Evolutionary conservation across 37 sponge, comb jelly and placozoan genomes (phyloP), one percentile per base, ranked within the genome.

Genomic region (Theonella swinhoei): DNA sequence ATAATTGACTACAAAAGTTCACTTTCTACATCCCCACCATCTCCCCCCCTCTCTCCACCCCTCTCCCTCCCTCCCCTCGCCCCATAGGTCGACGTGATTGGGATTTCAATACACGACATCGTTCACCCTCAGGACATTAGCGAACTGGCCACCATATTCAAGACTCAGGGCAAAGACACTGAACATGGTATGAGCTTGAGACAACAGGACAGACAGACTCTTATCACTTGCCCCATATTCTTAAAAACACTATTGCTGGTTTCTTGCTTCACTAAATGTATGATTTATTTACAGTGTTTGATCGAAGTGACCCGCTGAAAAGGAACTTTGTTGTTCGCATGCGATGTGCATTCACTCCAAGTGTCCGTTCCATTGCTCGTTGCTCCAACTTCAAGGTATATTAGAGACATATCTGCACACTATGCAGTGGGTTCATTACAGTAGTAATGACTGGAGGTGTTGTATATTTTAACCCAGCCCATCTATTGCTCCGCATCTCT

Each of bases 351-450:
- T 92, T 92, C 62, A 87, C 93, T 4, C 83, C 93, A 41, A 92
- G 89, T 63, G 88, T 92, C 4, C 64, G 89, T 24, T 88, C 93
- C 32, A 81, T 92, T 26, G 88, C 93, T 7, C 65, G 93, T 22
- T 92, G 93, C 75, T 88, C 93, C 7, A 92, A 87, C 61, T 92
- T 92, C 81, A 92, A 92, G 93, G 93, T 92, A 63, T 20, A 42
- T n/a, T 30, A 28, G n/a, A n/a, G n/a, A n/a, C n/a, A n/a, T n/a
- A n/a, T n/a, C n/a, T n/a, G n/a, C n/a, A n/a, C n/a, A n/a, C n/a
- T n/a, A n/a, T n/a, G n/a, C n/a, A n/a, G n/a, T n/a, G n/a, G n/a
- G n/a, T n/a, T n/a, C n/a, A n/a, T n/a, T 47, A 47, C 54, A 14
- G 11, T 47, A 47, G 54, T 47, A 14, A 7, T 17, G 7, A 17